Evolutionary conservation across 2,888 invertebrate species (phyloP), one percentile per base, ranked within the genome.

Genomic region (Arctia plantaginis): DNA sequence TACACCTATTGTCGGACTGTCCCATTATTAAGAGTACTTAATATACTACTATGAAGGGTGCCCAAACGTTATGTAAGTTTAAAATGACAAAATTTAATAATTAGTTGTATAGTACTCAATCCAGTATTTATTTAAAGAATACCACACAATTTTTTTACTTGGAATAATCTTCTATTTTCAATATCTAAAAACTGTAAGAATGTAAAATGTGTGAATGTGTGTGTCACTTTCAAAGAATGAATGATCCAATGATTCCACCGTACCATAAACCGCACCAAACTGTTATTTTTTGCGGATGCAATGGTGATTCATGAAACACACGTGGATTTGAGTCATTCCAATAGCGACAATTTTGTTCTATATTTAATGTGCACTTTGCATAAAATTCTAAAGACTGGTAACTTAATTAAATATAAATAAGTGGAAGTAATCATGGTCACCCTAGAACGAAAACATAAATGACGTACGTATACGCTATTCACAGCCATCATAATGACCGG

Each of bases 401-500:
- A 30, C 15, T 18, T 30, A 3, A n/a, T 20, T 15, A 18, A n/a
- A 59, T 18, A 44, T 23, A 41, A 44, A 62, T 15, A 15, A 33
- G 64, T 18, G 35, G 13, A 69, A 69, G n/a, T 27, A 18, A 74
- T 41, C 59, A 75, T 87, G 77, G 93, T 83, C 90, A 92, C 91
- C 88, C 90, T 87, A 90, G 75, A 39, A 67, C 82, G 78, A 88
- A 91, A 89, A 87, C 85, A 85, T 80, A 84, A 84, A 74, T 86
- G 85, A 85, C 87, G 85, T 87, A 87, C 83, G 86, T 88, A 88
- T 85, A 88, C 81, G 88, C 92, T 91, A 93, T 93, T 93, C 93
- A 91, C 89, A 90, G 88, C 84, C 89, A 87, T 92, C 91, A 90
- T 95, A 95, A 95, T 95, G 95, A 95, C 95, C 94, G 94, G 87